Evolutionary conservation across 2,113 vertebrate species (phyloP).

Genomic region (Reinhardtius hippoglossoides): DNA sequence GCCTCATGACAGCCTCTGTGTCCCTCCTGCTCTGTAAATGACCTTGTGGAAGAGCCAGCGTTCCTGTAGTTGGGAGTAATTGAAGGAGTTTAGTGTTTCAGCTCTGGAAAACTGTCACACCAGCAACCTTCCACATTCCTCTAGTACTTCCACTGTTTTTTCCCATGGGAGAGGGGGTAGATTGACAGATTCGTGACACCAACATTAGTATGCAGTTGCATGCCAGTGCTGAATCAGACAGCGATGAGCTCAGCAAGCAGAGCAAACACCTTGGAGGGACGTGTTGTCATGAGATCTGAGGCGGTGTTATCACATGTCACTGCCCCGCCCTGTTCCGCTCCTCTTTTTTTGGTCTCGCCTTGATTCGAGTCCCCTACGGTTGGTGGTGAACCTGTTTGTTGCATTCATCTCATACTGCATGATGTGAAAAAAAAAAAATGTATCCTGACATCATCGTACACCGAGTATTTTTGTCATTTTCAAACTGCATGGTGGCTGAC

Average conservation of each 20-base stretch:
- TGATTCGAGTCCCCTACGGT: constrained; percentile 60
- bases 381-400: constrained; percentile 83
- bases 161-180: constrained; percentile 50
- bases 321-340: constrained; percentile 38
- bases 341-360: constrained; percentile 43
- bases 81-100: constrained; percentile 38
- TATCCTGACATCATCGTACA: constrained; percentile 59
- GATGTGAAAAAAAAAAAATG: constrained; percentile 50
- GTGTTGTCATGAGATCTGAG: constrained; percentile 73
- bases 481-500: constrained; percentile 72
- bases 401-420: constrained; percentile 88
- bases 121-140: constrained; percentile 50
- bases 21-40: constrained; percentile 6
- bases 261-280: constrained; percentile 70
- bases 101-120: constrained; percentile 43
- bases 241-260: constrained; percentile 61
- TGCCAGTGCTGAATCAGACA: constrained; percentile 68
- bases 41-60: constrained; percentile 35
- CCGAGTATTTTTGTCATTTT: constrained; percentile 68
- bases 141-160: constrained; percentile 43
- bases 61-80: constrained; percentile 26
- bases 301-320: constrained; percentile 52
- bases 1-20: background rate
- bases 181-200: constrained; percentile 79
- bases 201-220: constrained; percentile 70